Evolutionary conservation across 1,140 invertebrate species (phyloP), one percentile per base, ranked within the genome.

Genomic region (Drosophila quadrilineata): DNA sequence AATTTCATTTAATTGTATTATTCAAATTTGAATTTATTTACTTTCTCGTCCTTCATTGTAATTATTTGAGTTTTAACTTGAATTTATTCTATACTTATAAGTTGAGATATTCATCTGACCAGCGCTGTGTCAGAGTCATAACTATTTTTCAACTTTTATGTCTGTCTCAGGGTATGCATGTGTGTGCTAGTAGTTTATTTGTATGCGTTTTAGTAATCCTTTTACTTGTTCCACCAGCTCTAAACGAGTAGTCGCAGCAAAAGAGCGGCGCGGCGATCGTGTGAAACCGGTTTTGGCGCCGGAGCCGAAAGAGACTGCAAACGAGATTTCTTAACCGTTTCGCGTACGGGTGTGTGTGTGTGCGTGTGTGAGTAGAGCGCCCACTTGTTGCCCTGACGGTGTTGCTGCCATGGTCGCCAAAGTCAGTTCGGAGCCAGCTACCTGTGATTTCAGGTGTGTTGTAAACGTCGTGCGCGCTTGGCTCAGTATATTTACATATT

Each of bases 281-380:
- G n/a, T 3, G 26, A 67, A 67, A 67, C 64, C 48, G 31, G 64
- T 67, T 66, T 66, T n/a, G n/a, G n/a, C n/a, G n/a, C n/a, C n/a
- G n/a, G n/a, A 50, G 16, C 56, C 48, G 21, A 59, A 38, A 43
- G 12, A 10, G 10, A 35, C 40, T 22, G 26, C 63, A 66, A 66
- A 66, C 63, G 56, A 66, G 63, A 66, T 66, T 66, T 66, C 63
- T 66, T 66, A 66, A 66, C 63, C 63, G 63, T 60, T 66, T 66
- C 63, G 60, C 21, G 31, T 45, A 31, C 43, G 56, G 33, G 35
- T 38, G 22, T 43, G 12, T 2, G 12, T 6, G 22, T 26, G 16
- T 14, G 33, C 2, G 29, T 31, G 6, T 45, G 50, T 19, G 38
- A 31, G 17, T 48, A 12, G 45, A 59, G 63, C 63, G 63, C 63